Evolutionary conservation across 1,140 invertebrate species (phyloP).

Genomic region (Pseudomyrmex pallidus): DNA sequence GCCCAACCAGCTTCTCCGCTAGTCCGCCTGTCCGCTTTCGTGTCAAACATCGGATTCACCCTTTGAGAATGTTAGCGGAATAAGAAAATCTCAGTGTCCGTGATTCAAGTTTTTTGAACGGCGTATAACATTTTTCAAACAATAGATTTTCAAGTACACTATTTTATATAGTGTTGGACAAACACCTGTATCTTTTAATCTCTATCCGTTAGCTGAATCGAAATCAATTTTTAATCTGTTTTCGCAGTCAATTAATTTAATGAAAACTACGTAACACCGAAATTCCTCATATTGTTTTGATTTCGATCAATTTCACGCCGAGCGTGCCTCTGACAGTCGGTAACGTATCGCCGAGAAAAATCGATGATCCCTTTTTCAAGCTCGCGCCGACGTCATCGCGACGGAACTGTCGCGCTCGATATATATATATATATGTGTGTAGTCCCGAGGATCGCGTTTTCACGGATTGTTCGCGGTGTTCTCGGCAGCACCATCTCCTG

Average conservation of each 20-base stretch:
- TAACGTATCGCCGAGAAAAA: conserved; percentile 32
- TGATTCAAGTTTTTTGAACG: neutral
- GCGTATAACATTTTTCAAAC: conserved; percentile 12
- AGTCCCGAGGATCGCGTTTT: conserved; percentile 48
- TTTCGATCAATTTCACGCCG: too few relatives aligned
- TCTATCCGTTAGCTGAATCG: too few relatives aligned
- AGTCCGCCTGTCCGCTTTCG: conserved; percentile 21
- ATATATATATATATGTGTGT: neutral
- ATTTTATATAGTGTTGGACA: too few relatives aligned
- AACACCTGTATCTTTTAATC: too few relatives aligned
- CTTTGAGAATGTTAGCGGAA: conserved; percentile 31
- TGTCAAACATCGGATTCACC: conserved; percentile 44
- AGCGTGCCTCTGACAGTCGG: conserved; percentile 16
- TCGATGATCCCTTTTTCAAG: conserved; percentile 45
- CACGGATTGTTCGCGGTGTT: neutral
- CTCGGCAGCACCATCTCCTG: conserved; percentile 68
- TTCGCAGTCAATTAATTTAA: too few relatives aligned
- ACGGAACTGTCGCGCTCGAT: conserved; percentile 35
- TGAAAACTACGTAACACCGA: too few relatives aligned
- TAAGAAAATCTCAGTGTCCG: conserved; percentile 16
- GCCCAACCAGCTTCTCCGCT: conserved; percentile 24
- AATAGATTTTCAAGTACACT: neutral
- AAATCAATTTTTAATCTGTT: too few relatives aligned
- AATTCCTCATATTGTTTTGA: too few relatives aligned
- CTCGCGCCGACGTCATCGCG: conserved; percentile 64